Percentiles rank a stretch among this genome's conserved stretches.
Evolutionary conservation across 2,888 invertebrate genomes (phyloP).

Genomic region (Yponomeuta cagnagella): DNA sequence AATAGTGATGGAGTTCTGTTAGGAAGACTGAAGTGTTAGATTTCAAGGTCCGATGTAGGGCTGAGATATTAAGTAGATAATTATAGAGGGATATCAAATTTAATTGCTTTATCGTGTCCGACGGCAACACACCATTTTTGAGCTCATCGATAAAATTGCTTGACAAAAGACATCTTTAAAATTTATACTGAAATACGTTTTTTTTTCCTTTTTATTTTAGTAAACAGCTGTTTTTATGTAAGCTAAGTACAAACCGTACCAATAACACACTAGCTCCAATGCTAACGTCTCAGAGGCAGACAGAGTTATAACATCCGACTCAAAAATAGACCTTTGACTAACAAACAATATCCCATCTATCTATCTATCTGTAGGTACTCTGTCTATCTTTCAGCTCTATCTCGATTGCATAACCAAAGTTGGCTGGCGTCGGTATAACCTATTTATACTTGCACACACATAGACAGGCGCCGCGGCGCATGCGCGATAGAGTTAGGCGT

Average conservation of each 20-base stretch:
- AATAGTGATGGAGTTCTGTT: neutral
- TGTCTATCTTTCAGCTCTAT: conserved; percentile 36
- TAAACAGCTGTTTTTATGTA: neutral
- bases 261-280: neutral
- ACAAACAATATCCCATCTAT: neutral
- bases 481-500: neutral
- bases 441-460: conserved; percentile 34
- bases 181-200: neutral
- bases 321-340: neutral
- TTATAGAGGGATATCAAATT: neutral
- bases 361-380: neutral
- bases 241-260: neutral
- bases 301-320: neutral
- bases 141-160: neutral
- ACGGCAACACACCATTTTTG: neutral
- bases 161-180: neutral
- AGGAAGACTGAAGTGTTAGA: neutral
- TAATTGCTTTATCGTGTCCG: neutral
- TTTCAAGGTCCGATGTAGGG: neutral
- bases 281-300: neutral
- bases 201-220: neutral
- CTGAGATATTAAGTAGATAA: neutral
- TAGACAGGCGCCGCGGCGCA: conserved; percentile 9
- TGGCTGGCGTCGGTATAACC: conserved; percentile 41
- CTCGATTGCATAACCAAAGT: conserved; percentile 59